These are phyloP conservation scores for Schizopygopsis pylzovi DNA, from an alignment of 2,797 vertebrate genomes.

Conservation along the genomic window DNA sequence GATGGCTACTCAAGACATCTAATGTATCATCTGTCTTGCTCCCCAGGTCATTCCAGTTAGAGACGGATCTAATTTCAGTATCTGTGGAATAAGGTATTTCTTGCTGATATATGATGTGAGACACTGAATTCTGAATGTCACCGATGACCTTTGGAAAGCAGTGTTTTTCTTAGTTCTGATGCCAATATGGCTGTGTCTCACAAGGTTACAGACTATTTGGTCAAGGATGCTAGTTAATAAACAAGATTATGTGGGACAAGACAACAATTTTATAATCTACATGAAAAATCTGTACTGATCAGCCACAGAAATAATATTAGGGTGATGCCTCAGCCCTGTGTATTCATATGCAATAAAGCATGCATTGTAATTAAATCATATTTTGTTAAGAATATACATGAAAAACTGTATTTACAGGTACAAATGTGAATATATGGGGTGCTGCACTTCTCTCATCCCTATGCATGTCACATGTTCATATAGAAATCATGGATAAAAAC, in stretches of 20 bases:
- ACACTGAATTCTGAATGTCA: constrained; percentile 55
- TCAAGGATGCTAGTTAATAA: constrained; percentile 2
- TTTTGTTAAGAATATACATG: not conserved
- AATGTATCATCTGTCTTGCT: not conserved
- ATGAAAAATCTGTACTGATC: constrained; percentile 53
- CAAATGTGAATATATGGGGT: not conserved
- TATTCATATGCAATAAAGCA: not conserved
- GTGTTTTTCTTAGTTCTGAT: constrained; percentile 52
- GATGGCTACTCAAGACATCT: not conserved
- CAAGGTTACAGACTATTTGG: constrained; percentile 70
- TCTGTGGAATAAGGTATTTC: constrained; percentile 9
- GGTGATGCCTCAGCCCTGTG: not conserved
- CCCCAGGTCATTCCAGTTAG: constrained; percentile 18
- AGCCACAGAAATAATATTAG: not conserved
- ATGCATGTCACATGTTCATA: not conserved
- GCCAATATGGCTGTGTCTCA: constrained; percentile 61
- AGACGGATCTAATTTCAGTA: constrained; percentile 17
- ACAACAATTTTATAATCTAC: not conserved
- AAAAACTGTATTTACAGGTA: not conserved
- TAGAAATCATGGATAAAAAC: not conserved
- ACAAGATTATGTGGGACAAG: not conserved
- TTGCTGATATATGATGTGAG: not conserved
- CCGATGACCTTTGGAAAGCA: constrained; percentile 70
- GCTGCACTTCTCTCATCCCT: not conserved
- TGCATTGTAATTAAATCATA: not conserved